Base-by-base conservation (phyloP, 2,888 invertebrate species). In the Clostera curtula region DNA sequence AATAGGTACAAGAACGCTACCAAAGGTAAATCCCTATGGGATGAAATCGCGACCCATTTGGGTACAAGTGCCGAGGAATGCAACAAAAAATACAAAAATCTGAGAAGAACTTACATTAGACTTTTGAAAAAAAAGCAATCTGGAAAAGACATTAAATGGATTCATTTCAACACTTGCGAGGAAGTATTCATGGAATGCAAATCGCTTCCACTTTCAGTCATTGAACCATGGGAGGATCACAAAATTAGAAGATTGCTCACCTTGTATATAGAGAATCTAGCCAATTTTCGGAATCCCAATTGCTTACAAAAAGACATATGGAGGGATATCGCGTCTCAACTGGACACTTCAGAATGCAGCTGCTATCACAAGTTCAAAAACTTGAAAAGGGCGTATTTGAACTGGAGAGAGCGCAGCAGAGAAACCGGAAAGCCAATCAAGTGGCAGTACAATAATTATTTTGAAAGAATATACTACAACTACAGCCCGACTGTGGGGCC, bases 311-410 rank as follows among this genome's bases (percentile, higher is more conserved):
- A 75, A 45, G 79, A 82, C 30, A 42, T 80, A n/a, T 83, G 83
- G 83, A 73, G 55, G 36, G 75, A 76, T 12, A 80, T 83, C 24
- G 79, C 79, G 5, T 22, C 40, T 2, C 58, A 64, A 23, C 33
- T 83, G 12, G 63, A 63, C 1, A 75, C 76, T 5, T 75, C 77
- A 2, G 71, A 74, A 24, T 75, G 74, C 24, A 79, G 70, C 36
- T 80, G 80, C 33, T 80, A 80, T 29, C 76, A 80, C 27, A 83
- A 82, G 31, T 83, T 76, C 24, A 80, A 76, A 40, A 77, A 77
- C 41, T 52, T 82, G 27, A 79, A 77, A 47, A 65, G 74, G 42
- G 70, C 76, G 4, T 82, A 82, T 34, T 63, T 72, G 11, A 76
- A 67, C 25, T 74, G 69, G 63, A 33, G 71, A 19, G 71, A 75